Percentiles rank a stretch among this genome's conserved stretches.
Conservation (phyloP, 2,113 vertebrate genomes). For the Solea senegalensis region DNA sequence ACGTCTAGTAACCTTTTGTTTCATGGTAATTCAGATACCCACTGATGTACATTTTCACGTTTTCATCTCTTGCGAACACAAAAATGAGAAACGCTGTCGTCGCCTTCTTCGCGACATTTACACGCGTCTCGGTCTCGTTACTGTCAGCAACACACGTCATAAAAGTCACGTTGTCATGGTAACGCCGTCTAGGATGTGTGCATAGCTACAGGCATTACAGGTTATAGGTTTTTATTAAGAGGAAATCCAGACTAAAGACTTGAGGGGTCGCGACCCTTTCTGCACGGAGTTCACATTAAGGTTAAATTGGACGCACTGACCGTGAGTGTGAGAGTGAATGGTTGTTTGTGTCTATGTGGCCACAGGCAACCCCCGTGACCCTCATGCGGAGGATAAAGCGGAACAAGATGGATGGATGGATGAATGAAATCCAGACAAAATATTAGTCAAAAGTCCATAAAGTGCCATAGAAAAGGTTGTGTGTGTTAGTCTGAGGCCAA, state of each 20-base stretch:
- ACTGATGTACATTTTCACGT: background rate
- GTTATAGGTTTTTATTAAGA: background rate
- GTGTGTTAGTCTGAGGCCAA: too few relatives aligned
- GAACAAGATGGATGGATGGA: too few relatives aligned
- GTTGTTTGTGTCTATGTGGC: too few relatives aligned
- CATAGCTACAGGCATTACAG: background rate
- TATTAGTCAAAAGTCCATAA: too few relatives aligned
- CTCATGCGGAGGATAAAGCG: too few relatives aligned
- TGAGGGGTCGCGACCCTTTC: too few relatives aligned
- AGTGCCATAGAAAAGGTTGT: too few relatives aligned
- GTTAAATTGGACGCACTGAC: too few relatives aligned
- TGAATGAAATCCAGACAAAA: too few relatives aligned
- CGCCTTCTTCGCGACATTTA: background rate
- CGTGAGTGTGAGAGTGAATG: too few relatives aligned
- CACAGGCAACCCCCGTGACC: too few relatives aligned
- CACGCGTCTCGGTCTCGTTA: background rate
- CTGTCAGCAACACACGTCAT: background rate
- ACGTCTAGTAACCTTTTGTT: background rate
- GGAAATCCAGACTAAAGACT: too few relatives aligned
- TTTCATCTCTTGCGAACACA: background rate
- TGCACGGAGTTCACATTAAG: background rate
- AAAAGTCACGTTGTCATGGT: slow-evolving; percentile 25
- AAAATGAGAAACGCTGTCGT: background rate
- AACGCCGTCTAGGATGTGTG: background rate
- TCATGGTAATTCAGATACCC: background rate